Base-by-base conservation (phyloP, 2,113 vertebrate genomes). In the Microcebus lehilahytsara region DNA sequence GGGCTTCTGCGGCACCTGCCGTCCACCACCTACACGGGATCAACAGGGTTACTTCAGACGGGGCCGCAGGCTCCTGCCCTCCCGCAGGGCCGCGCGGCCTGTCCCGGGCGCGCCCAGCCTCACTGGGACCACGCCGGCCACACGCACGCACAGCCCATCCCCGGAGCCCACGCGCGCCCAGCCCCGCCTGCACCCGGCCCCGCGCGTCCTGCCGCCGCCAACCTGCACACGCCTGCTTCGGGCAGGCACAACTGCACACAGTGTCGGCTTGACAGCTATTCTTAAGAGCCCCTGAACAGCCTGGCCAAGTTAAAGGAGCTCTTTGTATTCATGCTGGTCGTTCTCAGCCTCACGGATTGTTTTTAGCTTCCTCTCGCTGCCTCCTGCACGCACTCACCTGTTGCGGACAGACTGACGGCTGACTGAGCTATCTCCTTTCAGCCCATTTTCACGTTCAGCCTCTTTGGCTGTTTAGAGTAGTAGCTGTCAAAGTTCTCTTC, bases 1-100 rank as follows among this genome's bases (percentile, higher is more conserved):
- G 97, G 99, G 99, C 97, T 99, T 99, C 98, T 98, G 98, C 96
- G 99, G 99, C 96, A 98, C 98, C 97, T 98, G 98, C 62, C 98
- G 98, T 98, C 98, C 99, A 97, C 98, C 97, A 99, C 99, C 99
- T 99, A 99, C 96, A 97, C 97, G 97, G 98, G 98, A 98, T 98
- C 97, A 98, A 99, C 13, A 17, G 98, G 97, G 96, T 98, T 98
- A 98, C 84, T 98, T 97, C 83, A 97, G 86, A 66, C 51, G 81
- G 79, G 69, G 58, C n/a, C 13, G n/a, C 34, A 60, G 46, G 64
- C 4, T 53, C 51, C 42, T 27, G 23, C 20, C 71, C 42, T 40
- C 58, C 56, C n/a, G 0, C 0, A 3, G 25, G 14, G 56, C 10
- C 7, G 2, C 1, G 0, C 4, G 0, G 34, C 49, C 49, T 19